A percentile compares a stretch with the other conserved stretches of the same genome.
phyloP scores from a whole-genome alignment of 2,113 vertebrate species.

The Phycodurus eques region DNA sequence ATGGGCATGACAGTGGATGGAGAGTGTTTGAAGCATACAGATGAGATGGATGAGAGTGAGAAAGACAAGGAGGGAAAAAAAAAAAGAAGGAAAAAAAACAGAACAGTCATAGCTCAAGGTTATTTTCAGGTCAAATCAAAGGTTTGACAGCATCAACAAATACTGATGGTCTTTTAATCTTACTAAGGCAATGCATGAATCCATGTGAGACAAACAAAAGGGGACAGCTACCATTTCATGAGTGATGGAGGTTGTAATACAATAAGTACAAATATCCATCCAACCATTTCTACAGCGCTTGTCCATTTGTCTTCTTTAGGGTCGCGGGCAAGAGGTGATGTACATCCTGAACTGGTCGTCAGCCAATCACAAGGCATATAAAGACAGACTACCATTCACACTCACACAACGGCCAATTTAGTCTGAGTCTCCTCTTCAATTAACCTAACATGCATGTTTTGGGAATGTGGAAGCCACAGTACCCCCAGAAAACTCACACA shows the following conservation, averaged over 20 bases:
- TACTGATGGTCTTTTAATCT: neutral
- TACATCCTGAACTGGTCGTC: no score
- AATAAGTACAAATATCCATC: neutral
- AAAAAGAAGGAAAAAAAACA: neutral
- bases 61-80: neutral
- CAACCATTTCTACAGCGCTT: neutral
- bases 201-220: neutral
- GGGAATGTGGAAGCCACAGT: no score
- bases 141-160: neutral
- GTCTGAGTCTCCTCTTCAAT: no score
- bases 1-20: slow-evolving; percentile 9
- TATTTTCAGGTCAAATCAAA: neutral
- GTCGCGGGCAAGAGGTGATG: neutral
- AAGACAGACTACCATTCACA: no score
- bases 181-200: neutral
- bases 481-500: no score
- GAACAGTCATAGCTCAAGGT: neutral
- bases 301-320: neutral
- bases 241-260: neutral
- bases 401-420: no score
- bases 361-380: no score
- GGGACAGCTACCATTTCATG: neutral
- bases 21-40: slow-evolving; percentile 50
- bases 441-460: no score
- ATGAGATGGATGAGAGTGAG: slow-evolving; percentile 33